A percentile compares a stretch with the other conserved stretches of the same genome.
phyloP scores from a whole-genome alignment of 2,113 vertebrate species.

The Syrmaticus mikado region DNA sequence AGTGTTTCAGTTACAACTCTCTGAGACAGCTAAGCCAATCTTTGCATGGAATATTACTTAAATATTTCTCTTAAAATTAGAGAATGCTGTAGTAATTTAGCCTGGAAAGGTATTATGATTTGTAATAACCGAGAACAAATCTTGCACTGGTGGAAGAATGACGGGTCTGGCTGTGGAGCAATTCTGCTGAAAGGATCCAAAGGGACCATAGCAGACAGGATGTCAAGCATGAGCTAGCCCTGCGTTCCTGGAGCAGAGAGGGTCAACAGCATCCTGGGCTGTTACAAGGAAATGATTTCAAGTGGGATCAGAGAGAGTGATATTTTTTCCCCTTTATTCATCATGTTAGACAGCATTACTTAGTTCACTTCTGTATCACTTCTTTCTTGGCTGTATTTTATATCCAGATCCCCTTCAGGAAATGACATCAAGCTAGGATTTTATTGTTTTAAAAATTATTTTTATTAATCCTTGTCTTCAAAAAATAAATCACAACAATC shows the following conservation, averaged over 20 bases:
- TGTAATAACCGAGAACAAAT: neutral
- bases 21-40: neutral
- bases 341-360: neutral
- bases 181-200: neutral
- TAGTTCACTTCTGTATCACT: neutral
- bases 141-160: neutral
- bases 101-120: neutral
- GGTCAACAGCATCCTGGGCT: neutral
- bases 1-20: neutral
- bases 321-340: neutral
- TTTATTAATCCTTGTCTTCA: neutral
- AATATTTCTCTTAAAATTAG: neutral
- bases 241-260: neutral
- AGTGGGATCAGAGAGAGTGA: neutral
- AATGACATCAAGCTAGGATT: neutral
- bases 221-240: neutral
- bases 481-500: neutral
- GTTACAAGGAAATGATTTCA: neutral
- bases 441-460: neutral
- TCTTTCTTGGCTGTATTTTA: neutral
- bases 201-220: neutral
- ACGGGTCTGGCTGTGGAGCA: neutral
- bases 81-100: neutral
- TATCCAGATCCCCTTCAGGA: neutral
- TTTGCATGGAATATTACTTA: neutral